phyloP scores from a whole-genome alignment of 1,140 invertebrate genomes.

The Drosophila arawakana region DNA sequence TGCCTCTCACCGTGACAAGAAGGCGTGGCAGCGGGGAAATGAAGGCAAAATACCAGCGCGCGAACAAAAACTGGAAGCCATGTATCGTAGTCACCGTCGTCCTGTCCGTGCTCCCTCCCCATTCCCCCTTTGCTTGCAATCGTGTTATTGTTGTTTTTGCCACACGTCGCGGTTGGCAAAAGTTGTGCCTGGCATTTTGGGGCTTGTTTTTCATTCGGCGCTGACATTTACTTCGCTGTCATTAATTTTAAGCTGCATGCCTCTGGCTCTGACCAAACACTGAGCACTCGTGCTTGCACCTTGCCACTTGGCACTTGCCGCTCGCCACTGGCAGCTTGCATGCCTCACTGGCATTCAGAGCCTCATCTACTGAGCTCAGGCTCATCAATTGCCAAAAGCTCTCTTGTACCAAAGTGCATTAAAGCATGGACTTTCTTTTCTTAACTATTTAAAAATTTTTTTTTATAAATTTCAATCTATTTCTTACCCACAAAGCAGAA shows the following conservation, averaged over 20 bases:
- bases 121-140: neutral
- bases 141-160: conserved; percentile 78
- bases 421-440: neutral
- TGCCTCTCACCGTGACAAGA: conserved; percentile 10
- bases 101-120: neutral
- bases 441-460: too few species aligned
- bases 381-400: conserved; percentile 23
- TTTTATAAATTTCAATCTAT: too few species aligned
- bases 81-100: conserved; percentile 48
- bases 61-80: conserved; percentile 81
- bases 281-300: conserved; percentile 19
- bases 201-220: conserved; percentile 71
- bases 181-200: conserved; percentile 61
- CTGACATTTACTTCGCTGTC: conserved; percentile 77
- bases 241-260: conserved; percentile 78
- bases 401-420: conserved; percentile 6
- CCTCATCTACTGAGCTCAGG: neutral
- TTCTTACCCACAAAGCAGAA: too few species aligned
- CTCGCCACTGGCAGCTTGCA: conserved; percentile 6
- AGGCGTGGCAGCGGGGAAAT: conserved; percentile 24
- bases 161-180: conserved; percentile 68
- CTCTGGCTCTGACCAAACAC: conserved; percentile 33
- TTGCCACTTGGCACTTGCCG: conserved; percentile 12
- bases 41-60: conserved; percentile 65
- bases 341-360: conserved; percentile 12